Evolutionary conservation across 1,140 invertebrate genomes (phyloP).

Genomic region (Aphelenchoides besseyi): DNA sequence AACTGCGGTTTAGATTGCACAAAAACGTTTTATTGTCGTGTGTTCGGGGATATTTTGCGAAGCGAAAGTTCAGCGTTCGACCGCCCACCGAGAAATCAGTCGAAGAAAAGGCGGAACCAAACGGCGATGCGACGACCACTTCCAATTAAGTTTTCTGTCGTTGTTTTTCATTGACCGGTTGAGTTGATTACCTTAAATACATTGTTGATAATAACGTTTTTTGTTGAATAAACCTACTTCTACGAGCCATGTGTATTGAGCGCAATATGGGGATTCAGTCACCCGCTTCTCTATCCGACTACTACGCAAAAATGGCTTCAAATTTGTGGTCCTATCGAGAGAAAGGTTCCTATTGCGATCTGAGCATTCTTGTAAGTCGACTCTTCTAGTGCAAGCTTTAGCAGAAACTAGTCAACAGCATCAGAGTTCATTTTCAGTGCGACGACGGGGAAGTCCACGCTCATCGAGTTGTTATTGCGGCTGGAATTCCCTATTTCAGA

Average conservation of each 20-base stretch:
- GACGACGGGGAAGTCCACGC: conserved; percentile 1
- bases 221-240: no score
- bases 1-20: neutral
- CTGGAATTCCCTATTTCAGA: conserved; percentile 8
- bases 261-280: no score
- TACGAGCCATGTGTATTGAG: no score
- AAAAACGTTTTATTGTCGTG: neutral
- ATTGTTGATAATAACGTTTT: neutral
- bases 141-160: neutral
- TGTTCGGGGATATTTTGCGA: neutral
- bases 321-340: neutral
- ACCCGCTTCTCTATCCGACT: no score
- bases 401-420: neutral
- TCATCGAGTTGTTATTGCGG: conserved; percentile 12
- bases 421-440: conserved; percentile 9
- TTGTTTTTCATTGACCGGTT: neutral
- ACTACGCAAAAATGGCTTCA: no score
- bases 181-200: neutral
- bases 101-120: neutral
- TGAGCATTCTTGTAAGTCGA: neutral
- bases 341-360: neutral
- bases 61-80: neutral
- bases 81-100: neutral
- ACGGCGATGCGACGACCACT: no score
- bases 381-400: neutral